A percentile compares a stretch with the other conserved stretches of the same genome.
These are phyloP conservation scores for Trachymyrmex cornetzi DNA, from an alignment of 1,140 invertebrate genomes.

Conservation along the genomic window DNA sequence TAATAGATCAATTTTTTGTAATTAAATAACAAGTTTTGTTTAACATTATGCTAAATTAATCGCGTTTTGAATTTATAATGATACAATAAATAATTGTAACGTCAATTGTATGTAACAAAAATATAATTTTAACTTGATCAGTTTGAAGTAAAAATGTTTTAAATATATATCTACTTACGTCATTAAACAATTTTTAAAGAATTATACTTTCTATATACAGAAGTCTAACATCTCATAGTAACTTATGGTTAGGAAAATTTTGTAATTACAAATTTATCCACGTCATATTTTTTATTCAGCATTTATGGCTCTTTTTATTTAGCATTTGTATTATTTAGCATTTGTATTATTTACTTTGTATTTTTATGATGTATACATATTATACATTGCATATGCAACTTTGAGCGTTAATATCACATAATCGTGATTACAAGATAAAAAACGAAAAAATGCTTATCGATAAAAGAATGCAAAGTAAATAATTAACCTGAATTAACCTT, in stretches of 20 bases:
- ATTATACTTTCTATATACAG: not conserved
- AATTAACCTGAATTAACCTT: not conserved
- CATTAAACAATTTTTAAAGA: not conserved
- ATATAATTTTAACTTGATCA: not conserved
- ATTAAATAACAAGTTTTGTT: constrained; percentile 16
- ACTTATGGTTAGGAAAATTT: not conserved
- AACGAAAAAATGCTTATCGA: not conserved
- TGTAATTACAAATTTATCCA: not conserved
- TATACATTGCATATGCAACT: not conserved
- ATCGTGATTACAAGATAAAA: not conserved
- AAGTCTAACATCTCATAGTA: not conserved
- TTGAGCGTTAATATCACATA: not conserved
- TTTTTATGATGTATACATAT: not conserved
- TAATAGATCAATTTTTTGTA: constrained; percentile 1
- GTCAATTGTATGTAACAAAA: not conserved
- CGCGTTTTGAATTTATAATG: not conserved
- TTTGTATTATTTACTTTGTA: too few species aligned
- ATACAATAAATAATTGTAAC: not conserved
- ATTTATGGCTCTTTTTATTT: not conserved
- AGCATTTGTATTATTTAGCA: too few species aligned
- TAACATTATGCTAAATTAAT: not conserved
- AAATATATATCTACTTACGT: not conserved
- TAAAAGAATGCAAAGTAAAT: not conserved
- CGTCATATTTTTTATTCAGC: not conserved
- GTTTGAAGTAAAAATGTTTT: not conserved